phyloP scores from a whole-genome alignment of 2,113 vertebrate genomes.

The Entosphenus tridentatus region DNA sequence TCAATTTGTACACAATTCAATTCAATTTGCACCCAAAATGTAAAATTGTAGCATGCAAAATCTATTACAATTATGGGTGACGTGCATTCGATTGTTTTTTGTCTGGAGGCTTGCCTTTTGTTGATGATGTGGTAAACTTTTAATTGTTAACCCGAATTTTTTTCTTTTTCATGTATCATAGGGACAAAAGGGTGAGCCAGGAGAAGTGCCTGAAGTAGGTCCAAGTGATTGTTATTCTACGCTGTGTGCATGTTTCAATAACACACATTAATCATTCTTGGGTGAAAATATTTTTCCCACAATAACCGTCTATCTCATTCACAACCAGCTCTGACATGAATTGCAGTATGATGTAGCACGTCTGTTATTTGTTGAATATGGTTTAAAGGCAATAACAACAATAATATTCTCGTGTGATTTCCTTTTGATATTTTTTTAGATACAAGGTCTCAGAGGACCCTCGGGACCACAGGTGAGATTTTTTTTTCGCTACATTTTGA shows the following conservation, averaged over 20 bases:
- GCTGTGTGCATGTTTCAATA: slow-evolving; percentile 5
- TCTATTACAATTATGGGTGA: no score
- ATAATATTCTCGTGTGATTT: neutral
- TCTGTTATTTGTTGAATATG: neutral
- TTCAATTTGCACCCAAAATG: no score
- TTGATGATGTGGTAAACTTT: no score
- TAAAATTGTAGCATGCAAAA: no score
- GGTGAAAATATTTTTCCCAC: neutral
- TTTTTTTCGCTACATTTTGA: no score
- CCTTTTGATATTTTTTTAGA: no score
- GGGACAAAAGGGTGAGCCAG: slow-evolving; percentile 93
- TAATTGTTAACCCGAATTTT: no score
- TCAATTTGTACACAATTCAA: no score
- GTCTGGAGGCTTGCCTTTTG: no score
- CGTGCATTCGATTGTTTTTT: no score
- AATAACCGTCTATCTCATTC: neutral
- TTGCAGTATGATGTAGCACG: neutral
- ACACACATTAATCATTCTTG: neutral
- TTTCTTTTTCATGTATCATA: slow-evolving; percentile 14
- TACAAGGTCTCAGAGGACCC: no score
- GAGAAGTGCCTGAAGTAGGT: slow-evolving; percentile 67
- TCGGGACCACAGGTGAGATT: no score
- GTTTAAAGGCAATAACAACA: neutral
- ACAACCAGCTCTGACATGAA: neutral
- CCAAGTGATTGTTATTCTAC: neutral